A percentile compares a stretch with the other conserved stretches of the same genome.
phyloP scores from a whole-genome alignment of 2,113 vertebrate species.

The Calidris pugnax region DNA sequence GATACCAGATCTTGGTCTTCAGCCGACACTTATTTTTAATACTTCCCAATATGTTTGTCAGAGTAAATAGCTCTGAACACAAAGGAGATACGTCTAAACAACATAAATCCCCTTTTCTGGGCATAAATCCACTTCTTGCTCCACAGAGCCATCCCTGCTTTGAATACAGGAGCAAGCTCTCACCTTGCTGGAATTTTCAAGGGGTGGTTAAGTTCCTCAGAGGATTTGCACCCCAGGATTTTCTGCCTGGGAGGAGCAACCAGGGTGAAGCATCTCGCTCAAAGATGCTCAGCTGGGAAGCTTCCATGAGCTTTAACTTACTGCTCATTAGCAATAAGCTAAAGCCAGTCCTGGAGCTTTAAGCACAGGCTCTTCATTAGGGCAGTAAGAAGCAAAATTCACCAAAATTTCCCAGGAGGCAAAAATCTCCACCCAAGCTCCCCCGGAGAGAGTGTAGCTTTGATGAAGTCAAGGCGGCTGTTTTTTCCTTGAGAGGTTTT shows the following conservation, averaged over 20 bases:
- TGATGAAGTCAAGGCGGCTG: background rate
- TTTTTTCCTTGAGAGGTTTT: background rate
- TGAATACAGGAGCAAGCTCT: background rate
- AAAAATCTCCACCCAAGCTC: background rate
- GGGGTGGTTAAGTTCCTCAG: fast-evolving
- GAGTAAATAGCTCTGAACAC: background rate
- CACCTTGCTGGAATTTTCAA: background rate
- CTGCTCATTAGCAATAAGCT: background rate
- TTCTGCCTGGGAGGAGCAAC: background rate
- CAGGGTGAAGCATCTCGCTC: background rate
- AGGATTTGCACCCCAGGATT: background rate
- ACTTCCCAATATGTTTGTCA: background rate
- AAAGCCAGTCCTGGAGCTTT: background rate
- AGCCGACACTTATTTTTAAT: background rate
- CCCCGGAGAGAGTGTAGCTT: fast-evolving
- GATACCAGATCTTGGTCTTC: background rate
- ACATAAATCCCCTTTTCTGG: background rate
- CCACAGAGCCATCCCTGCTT: background rate
- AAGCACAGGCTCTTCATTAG: background rate
- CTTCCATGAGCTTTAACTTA: background rate
- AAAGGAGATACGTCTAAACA: background rate
- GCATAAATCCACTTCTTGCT: background rate
- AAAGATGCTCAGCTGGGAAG: background rate
- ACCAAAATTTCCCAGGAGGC: background rate
- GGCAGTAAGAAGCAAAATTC: background rate